Evolutionary conservation across 2,113 vertebrate genomes (phyloP), one percentile per base, ranked within the genome.

Genomic region (Tragelaphus buxtoni): DNA sequence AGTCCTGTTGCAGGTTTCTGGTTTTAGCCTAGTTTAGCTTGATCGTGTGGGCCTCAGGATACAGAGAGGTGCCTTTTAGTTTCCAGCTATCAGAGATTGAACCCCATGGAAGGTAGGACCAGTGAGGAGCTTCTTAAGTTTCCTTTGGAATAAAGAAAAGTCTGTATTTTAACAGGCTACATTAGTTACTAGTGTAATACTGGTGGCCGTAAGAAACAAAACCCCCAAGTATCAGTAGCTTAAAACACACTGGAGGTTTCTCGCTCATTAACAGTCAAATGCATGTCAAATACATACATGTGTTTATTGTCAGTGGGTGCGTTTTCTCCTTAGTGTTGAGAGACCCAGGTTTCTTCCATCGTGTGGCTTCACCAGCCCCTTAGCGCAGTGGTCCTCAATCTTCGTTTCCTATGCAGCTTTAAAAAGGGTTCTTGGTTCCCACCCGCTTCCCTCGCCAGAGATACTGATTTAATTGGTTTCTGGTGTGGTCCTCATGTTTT

Each of bases 231-330:
- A 18, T 84, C n/a, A 39, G 60, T n/a, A 90, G 42, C 82, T 88
- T 92, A 81, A 65, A 95, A 88, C 80, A 47, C 79, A 18, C 22
- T 61, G 24, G 26, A 90, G 35, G 17, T 81, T 92, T 90, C 51
- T 87, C 7, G 4, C 24, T 56, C 13, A 45, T 30, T 90, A 61
- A 69, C 17, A 35, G 63, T 51, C 72, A 96, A 51, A 30, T 9
- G 28, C 28, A 0, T 10, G 1, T 60, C 72, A 93, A 55, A 47
- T 14, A 28, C 22, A 0, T 20, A n/a, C 32, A 0, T 12, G 1
- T 53, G 79, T 60, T n/a, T 39, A 2, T 32, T 84, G n/a, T 72
- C 47, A 24, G 35, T 26, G 49, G 7, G 26, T 88, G 28, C 26
- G 35, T 39, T 61, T 81, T 93, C 32, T 90, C 8, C 49, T 72